These are phyloP conservation scores for Aulostomus chinensis DNA, from an alignment of 2,797 vertebrate genomes.

Conservation along the genomic window DNA sequence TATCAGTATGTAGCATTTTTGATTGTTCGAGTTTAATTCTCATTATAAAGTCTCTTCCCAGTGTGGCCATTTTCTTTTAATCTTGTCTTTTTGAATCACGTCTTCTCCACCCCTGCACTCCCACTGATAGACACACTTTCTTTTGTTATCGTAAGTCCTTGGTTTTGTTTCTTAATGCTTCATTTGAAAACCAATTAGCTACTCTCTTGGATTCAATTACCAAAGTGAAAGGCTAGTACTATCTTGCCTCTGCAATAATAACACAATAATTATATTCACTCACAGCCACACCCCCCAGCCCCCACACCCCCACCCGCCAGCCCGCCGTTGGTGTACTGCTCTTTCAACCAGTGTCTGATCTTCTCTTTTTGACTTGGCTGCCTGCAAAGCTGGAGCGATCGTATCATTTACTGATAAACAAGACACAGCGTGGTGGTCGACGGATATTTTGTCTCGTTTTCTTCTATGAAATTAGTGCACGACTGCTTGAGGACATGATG, in stretches of 20 bases:
- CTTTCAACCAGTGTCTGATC: slow-evolving; percentile 36
- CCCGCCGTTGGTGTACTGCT: slow-evolving; percentile 16
- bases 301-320: too few species aligned
- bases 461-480: too few species aligned
- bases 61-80: slow-evolving; percentile 12
- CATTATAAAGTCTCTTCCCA: slow-evolving; percentile 13
- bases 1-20: slow-evolving; percentile 7
- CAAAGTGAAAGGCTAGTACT: slow-evolving; percentile 52
- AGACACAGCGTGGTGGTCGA: slow-evolving; percentile 22
- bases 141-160: slow-evolving; percentile 45
- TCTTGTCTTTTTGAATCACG: slow-evolving; percentile 34
- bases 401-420: slow-evolving; percentile 50
- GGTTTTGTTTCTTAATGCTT: slow-evolving; percentile 62
- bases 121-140: slow-evolving; percentile 38
- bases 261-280: slow-evolving; percentile 59
- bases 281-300: slow-evolving; percentile 14
- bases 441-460: too few species aligned
- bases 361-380: slow-evolving; percentile 24
- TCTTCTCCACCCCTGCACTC: slow-evolving; percentile 11
- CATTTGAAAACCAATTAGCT: slow-evolving; percentile 70
- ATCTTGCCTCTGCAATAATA: slow-evolving; percentile 58
- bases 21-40: slow-evolving; percentile 21
- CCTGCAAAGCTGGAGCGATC: slow-evolving; percentile 41
- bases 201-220: slow-evolving; percentile 66
- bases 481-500: too few species aligned